These are phyloP conservation scores for Mesorhabditis spiculigera DNA, from an alignment of 2,888 invertebrate species.

Conservation along the genomic window DNA sequence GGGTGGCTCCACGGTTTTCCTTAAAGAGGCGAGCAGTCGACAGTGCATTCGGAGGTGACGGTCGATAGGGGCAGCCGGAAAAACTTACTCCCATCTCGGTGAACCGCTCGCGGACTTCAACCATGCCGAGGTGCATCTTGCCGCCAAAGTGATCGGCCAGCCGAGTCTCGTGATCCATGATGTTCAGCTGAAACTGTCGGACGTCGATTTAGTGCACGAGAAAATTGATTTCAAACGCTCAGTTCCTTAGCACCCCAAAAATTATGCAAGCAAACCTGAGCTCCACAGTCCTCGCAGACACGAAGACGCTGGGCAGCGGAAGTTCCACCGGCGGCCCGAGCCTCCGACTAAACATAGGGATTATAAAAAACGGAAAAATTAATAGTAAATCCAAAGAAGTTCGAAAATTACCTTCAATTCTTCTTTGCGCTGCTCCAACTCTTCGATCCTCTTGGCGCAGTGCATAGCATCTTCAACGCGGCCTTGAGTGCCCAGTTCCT, in stretches of 20 bases:
- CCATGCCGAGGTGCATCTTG: constrained; percentile 95
- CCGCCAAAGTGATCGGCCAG: constrained; percentile 99
- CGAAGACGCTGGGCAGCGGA: constrained; percentile 45
- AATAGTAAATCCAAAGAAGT: neutral
- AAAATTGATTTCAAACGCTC: too few relatives aligned
- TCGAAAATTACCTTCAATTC: constrained; percentile 70
- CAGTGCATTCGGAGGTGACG: too few relatives aligned
- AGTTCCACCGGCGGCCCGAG: constrained; percentile 30
- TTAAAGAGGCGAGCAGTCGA: neutral
- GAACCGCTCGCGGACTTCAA: constrained; percentile 90
- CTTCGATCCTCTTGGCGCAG: constrained; percentile 80
- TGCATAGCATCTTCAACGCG: constrained; percentile 83
- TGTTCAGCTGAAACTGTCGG: constrained; percentile 75
- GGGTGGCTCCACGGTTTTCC: constrained; percentile 3
- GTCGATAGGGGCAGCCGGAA: neutral
- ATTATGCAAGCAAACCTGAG: constrained; percentile 14
- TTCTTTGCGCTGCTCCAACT: constrained; percentile 83
- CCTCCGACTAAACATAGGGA: constrained; percentile 27
- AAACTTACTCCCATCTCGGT: constrained; percentile 68
- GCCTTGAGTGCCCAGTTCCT: constrained; percentile 52
- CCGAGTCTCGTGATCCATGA: constrained; percentile 96
- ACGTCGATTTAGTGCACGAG: constrained; percentile 63
- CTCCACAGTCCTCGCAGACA: constrained; percentile 53
- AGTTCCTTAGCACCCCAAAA: too few relatives aligned
- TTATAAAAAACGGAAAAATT: constrained; percentile 7